Percentiles rank a stretch among this genome's conserved stretches.
phyloP scores from a whole-genome alignment of 2,113 vertebrate species.

The Plecturocebus donacophilus region DNA sequence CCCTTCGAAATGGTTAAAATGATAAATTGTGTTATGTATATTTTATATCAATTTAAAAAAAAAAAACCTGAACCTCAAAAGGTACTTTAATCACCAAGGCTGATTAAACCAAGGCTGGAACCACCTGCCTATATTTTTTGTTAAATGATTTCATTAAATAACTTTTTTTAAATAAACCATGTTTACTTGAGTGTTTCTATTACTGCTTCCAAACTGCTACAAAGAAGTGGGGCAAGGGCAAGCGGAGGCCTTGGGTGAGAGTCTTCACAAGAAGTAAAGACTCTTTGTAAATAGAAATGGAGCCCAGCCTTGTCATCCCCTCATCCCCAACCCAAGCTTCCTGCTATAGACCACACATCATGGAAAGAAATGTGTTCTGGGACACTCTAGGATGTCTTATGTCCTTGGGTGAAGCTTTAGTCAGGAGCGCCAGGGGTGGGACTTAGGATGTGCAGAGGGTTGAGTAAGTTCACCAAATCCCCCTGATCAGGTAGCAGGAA shows the following conservation, averaged over 20 bases:
- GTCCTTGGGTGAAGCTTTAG: background rate
- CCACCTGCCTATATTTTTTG: background rate
- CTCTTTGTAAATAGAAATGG: background rate
- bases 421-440: background rate
- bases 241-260: background rate
- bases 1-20: background rate
- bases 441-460: background rate
- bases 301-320: background rate
- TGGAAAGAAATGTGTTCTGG: background rate
- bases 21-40: background rate
- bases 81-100: background rate
- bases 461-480: background rate
- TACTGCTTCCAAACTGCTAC: background rate
- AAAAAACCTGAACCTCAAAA: background rate
- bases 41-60: background rate
- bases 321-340: background rate
- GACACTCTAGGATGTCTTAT: background rate
- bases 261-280: background rate
- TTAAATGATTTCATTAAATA: conserved; percentile 59
- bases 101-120: background rate
- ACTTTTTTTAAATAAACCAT: conserved; percentile 4
- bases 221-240: background rate
- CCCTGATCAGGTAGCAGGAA: background rate
- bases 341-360: background rate
- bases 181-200: conserved; percentile 48